Conservation (phyloP, 2,888 invertebrate genomes). For the Drosophila yooni region DNA sequence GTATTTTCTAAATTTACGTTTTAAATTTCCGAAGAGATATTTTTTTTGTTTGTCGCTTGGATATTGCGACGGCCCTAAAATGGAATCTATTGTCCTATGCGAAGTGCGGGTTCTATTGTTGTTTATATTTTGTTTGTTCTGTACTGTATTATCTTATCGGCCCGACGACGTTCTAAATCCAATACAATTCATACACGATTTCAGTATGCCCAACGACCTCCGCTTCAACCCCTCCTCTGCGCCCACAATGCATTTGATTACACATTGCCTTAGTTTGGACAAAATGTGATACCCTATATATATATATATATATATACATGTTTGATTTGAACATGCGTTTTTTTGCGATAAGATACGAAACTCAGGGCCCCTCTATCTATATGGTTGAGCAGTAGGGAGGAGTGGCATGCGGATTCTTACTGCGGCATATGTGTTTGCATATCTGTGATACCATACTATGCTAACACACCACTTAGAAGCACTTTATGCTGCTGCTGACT, state of each 20-base stretch:
- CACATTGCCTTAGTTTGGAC: constrained; percentile 33
- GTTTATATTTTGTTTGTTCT: background rate
- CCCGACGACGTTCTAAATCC: constrained; percentile 37
- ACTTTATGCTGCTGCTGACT: constrained; percentile 3
- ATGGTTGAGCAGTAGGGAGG: background rate
- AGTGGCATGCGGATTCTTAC: constrained; percentile 29
- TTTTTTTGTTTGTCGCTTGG: background rate
- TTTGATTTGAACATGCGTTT: constrained; percentile 66
- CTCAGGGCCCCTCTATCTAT: background rate
- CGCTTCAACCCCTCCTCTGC: background rate
- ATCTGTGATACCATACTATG: constrained; percentile 28
- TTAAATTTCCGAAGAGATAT: background rate
- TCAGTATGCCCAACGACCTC: background rate
- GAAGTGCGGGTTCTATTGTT: background rate
- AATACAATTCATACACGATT: constrained; percentile 38
- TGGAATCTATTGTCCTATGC: constrained; percentile 32
- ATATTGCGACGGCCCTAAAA: constrained; percentile 29
- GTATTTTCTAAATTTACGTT: background rate
- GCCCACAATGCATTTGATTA: constrained; percentile 18
- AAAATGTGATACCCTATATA: constrained; percentile 14
- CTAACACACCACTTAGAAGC: background rate
- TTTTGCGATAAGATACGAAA: constrained; percentile 61
- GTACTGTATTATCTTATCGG: constrained; percentile 43
- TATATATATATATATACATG: constrained; percentile 14
- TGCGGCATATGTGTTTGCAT: constrained; percentile 58